Evolutionary conservation across 1,140 invertebrate genomes (phyloP).

Genomic region (Anagrus nilaparvatae): DNA sequence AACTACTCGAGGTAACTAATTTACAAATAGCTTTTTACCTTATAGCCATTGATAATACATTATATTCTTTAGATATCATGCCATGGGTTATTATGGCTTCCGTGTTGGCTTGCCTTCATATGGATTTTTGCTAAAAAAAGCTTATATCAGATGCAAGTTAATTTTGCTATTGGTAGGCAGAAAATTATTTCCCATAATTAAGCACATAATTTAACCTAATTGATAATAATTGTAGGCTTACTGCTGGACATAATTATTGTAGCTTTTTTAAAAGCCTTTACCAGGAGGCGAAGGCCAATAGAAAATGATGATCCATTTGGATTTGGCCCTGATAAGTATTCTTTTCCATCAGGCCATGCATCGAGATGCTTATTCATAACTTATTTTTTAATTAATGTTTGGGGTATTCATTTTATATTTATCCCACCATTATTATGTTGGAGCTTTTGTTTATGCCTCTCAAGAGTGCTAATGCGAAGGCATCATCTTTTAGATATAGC

Average conservation of each 20-base stretch:
- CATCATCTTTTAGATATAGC: slow-evolving; percentile 83
- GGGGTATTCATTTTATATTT: slow-evolving; percentile 50
- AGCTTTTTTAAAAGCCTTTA: slow-evolving; percentile 69
- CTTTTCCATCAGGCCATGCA: slow-evolving; percentile 93
- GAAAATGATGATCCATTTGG: slow-evolving; percentile 54
- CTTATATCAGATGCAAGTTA: slow-evolving; percentile 71
- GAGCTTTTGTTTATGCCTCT: slow-evolving; percentile 63
- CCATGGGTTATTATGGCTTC: slow-evolving; percentile 81
- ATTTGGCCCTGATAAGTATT: slow-evolving; percentile 74
- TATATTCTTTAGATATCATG: slow-evolving; percentile 61
- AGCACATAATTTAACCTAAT: not conserved
- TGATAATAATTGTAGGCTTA: slow-evolving; percentile 54
- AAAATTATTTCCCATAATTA: slow-evolving; percentile 1
- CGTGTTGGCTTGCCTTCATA: slow-evolving; percentile 59
- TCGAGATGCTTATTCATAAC: slow-evolving; percentile 73
- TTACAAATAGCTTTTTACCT: not conserved
- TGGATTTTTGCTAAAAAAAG: slow-evolving; percentile 56
- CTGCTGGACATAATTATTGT: slow-evolving; percentile 78
- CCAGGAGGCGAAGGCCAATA: slow-evolving; percentile 64
- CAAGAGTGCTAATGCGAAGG: slow-evolving; percentile 67
- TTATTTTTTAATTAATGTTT: slow-evolving; percentile 56
- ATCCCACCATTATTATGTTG: slow-evolving; percentile 59
- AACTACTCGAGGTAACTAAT: slow-evolving; percentile 53
- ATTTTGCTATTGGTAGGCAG: slow-evolving; percentile 67
- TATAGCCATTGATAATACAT: slow-evolving; percentile 11